phyloP scores from a whole-genome alignment of 2,888 invertebrate species.

The Parnassius smintheus region DNA sequence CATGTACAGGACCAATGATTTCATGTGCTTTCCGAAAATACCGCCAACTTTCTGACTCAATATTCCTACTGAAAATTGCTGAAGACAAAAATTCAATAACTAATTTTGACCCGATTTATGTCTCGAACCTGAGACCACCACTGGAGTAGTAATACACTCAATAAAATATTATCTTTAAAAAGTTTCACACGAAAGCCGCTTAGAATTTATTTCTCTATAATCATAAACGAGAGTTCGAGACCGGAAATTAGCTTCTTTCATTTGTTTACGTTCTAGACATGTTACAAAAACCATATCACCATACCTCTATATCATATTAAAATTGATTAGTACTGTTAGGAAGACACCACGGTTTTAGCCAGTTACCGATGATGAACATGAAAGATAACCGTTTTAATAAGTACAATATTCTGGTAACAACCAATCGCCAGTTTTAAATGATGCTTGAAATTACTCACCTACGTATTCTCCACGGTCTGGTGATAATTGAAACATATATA shows the following conservation, averaged over 20 bases:
- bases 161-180: conserved; percentile 1
- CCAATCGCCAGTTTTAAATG: conserved; percentile 3
- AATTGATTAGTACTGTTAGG: conserved; percentile 65
- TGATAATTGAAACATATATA: conserved; percentile 2
- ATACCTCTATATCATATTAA: conserved; percentile 39
- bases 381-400: background rate
- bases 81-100: no score
- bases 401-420: background rate
- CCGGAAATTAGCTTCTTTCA: conserved; percentile 67
- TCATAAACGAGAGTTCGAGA: conserved; percentile 52
- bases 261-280: conserved; percentile 54
- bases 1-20: no score
- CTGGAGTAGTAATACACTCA: no score
- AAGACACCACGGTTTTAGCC: conserved; percentile 54
- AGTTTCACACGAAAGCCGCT: conserved; percentile 24
- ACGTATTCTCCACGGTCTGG: conserved; percentile 2
- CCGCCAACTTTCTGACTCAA: no score
- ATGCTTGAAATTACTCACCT: conserved; percentile 8
- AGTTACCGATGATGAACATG: background rate
- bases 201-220: conserved; percentile 50
- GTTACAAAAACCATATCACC: conserved; percentile 22
- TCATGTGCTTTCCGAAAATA: no score
- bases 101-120: no score
- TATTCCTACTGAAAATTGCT: no score
- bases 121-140: no score